These are phyloP conservation scores for Ectemnius cavifrons DNA, from an alignment of 2,888 invertebrate species.

Conservation along the genomic window DNA sequence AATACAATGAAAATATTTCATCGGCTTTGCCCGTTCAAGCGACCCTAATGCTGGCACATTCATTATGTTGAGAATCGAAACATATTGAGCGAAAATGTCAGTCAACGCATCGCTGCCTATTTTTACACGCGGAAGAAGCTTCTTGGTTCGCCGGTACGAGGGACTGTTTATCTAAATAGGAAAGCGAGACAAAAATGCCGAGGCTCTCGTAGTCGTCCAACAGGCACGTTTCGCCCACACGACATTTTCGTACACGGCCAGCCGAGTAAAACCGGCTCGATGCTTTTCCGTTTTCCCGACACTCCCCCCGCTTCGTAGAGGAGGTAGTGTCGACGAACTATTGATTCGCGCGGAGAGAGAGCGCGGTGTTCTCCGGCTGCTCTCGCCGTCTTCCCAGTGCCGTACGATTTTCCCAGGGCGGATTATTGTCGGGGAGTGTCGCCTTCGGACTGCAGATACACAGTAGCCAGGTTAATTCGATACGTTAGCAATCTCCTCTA, in stretches of 20 bases:
- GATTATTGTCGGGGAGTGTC: conserved; percentile 14
- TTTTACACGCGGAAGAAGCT: conserved; percentile 38
- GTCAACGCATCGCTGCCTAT: conserved; percentile 38
- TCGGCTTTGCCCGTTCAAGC: too few species aligned
- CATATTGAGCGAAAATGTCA: conserved; percentile 19
- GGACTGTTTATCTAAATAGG: background rate
- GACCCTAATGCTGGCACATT: too few species aligned
- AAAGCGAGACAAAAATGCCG: conserved; percentile 2
- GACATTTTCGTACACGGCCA: background rate
- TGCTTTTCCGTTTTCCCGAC: conserved; percentile 54
- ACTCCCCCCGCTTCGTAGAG: conserved; percentile 22
- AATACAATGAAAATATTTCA: too few species aligned
- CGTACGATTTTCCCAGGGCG: conserved; percentile 49
- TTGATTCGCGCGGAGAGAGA: conserved; percentile 61
- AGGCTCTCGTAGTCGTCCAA: background rate
- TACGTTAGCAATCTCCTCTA: too few species aligned
- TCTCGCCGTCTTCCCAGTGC: conserved; percentile 44
- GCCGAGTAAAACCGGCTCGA: conserved; percentile 34
- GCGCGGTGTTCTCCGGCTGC: conserved; percentile 25
- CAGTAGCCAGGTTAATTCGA: too few species aligned
- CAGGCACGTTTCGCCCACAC: too few species aligned
- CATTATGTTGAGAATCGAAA: too few species aligned
- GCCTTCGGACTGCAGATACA: background rate
- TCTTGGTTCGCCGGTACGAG: background rate
- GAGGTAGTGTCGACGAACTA: conserved; percentile 72